phyloP scores from a whole-genome alignment of 2,113 vertebrate genomes.

The Dipodomys spectabilis region DNA sequence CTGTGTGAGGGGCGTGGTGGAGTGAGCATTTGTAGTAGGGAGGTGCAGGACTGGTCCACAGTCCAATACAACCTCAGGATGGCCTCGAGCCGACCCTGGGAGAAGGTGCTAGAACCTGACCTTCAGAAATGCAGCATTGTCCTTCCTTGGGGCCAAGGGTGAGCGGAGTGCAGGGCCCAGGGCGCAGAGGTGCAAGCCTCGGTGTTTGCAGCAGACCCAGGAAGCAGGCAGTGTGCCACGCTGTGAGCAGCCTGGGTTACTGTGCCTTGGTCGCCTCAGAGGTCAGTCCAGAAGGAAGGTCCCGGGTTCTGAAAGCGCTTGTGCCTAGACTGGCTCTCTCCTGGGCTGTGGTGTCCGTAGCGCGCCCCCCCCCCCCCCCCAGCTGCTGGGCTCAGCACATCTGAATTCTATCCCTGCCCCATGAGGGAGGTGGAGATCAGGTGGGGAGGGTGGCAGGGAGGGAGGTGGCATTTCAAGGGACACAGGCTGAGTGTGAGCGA shows the following conservation, averaged over 20 bases:
- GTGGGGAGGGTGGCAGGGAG: neutral
- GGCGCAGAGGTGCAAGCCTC: neutral
- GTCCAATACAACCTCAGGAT: neutral
- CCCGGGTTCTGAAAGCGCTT: neutral
- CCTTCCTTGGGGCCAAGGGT: neutral
- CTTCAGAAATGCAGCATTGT: neutral
- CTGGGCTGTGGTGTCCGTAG: neutral
- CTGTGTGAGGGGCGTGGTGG: too few species aligned
- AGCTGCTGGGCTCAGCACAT: too few species aligned
- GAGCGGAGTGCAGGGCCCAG: too few species aligned
- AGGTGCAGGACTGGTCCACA: neutral
- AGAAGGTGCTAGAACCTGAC: neutral
- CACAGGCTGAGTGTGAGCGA: neutral
- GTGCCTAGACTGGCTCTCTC: neutral
- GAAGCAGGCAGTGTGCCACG: too few species aligned
- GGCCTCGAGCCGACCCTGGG: neutral
- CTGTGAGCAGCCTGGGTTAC: too few species aligned
- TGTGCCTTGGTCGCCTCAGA: too few species aligned
- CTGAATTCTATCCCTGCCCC: neutral
- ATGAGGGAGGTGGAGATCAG: slow-evolving; percentile 25
- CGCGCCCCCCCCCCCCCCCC: neutral
- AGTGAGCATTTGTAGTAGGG: neutral
- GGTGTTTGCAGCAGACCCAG: too few species aligned
- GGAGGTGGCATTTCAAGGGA: neutral
- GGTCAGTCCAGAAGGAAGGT: neutral